Conservation (phyloP, 2,797 vertebrate genomes). For the Furcifer pardalis region DNA sequence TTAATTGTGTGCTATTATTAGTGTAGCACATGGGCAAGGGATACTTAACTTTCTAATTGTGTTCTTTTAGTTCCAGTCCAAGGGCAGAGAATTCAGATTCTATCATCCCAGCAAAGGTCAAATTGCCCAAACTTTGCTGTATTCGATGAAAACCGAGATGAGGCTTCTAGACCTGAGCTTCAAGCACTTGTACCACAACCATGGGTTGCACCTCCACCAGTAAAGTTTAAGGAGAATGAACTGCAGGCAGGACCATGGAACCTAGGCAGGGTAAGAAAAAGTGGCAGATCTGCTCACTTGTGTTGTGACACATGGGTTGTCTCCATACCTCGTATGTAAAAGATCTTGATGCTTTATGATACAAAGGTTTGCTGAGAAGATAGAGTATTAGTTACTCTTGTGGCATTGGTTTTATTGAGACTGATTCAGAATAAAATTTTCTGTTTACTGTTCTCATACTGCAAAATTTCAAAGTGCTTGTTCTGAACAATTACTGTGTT, state of each 20-base stretch:
- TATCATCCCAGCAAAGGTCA: slow-evolving; percentile 62
- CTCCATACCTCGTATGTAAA: neutral
- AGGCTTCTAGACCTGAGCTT: slow-evolving; percentile 56
- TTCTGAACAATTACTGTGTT: neutral
- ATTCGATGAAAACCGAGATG: slow-evolving; percentile 87
- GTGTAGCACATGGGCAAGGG: neutral
- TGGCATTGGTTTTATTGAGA: no score
- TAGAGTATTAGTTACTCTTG: no score
- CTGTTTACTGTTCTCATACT: neutral
- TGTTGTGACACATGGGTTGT: neutral
- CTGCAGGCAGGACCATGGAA: slow-evolving; percentile 86
- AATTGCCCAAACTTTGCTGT: slow-evolving; percentile 73
- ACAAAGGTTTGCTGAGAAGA: no score
- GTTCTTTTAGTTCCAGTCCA: slow-evolving; percentile 72
- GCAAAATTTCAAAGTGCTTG: slow-evolving; percentile 3
- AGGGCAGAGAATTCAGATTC: slow-evolving; percentile 74
- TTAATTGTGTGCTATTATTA: neutral
- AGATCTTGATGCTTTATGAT: neutral
- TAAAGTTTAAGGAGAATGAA: slow-evolving; percentile 90
- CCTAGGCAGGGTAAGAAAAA: slow-evolving; percentile 81
- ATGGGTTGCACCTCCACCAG: slow-evolving; percentile 84
- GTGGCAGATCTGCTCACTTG: neutral
- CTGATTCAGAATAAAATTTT: neutral
- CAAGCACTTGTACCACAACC: slow-evolving; percentile 74
- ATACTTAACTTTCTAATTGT: slow-evolving; percentile 48